Evolutionary conservation across 1,140 invertebrate species (phyloP).

Genomic region (Heliconius eleuchia): DNA sequence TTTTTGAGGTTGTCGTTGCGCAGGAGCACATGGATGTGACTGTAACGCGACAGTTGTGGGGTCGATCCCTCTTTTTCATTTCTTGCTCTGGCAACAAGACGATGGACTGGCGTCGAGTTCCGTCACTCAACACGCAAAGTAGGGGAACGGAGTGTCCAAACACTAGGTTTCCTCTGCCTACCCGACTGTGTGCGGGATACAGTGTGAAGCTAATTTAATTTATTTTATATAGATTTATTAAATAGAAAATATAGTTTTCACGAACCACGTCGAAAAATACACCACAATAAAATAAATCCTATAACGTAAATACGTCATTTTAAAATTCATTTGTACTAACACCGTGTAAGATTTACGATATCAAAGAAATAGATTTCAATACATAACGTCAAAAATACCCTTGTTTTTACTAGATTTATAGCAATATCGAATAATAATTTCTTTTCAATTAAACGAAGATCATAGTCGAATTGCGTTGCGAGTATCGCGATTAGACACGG

Average conservation of each 20-base stretch:
- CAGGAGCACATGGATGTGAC: too few species aligned
- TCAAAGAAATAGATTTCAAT: constrained; percentile 33
- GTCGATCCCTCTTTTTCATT: too few species aligned
- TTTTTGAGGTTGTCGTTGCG: too few species aligned
- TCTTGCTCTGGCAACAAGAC: too few species aligned
- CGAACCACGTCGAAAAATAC: background rate
- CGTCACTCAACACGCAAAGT: too few species aligned
- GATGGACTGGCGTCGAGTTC: fast-evolving
- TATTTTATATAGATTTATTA: too few species aligned
- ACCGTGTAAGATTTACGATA: constrained; percentile 55
- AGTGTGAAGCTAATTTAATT: background rate
- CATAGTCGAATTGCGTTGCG: constrained; percentile 58
- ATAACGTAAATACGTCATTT: background rate
- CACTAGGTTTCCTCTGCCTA: too few species aligned
- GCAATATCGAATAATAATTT: constrained; percentile 65
- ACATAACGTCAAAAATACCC: constrained; percentile 50
- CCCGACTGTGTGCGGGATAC: too few species aligned
- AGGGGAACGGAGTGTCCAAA: too few species aligned
- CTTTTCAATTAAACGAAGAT: constrained; percentile 76
- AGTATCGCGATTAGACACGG: constrained; percentile 72
- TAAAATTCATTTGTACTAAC: constrained; percentile 18
- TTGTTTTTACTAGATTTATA: constrained; percentile 76
- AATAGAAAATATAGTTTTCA: too few species aligned
- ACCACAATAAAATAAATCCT: background rate
- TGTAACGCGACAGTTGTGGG: too few species aligned